Base-by-base conservation (phyloP, 2,888 invertebrate genomes). In the Callimorpha dominula region DNA sequence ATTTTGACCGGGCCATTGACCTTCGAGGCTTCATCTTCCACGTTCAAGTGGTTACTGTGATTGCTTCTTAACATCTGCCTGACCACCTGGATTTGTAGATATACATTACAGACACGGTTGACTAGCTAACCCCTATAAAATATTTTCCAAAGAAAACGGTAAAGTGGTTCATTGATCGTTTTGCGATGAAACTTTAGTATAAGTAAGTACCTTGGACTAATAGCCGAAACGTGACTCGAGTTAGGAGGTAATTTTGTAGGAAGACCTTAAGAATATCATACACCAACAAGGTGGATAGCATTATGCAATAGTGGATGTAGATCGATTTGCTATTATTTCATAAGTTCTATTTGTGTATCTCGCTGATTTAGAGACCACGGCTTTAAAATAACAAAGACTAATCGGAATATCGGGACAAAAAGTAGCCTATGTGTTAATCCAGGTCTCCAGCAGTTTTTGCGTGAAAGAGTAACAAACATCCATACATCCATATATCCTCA, bases 181-280 rank as follows among this genome's bases (percentile, higher is more conserved):
- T 91, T 84, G 88, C 91, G 92, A 91, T 92, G 92, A 93, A 95
- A 94, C 92, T 94, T 94, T 91, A 92, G 88, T 92, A 91, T 90
- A 93, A 94, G 94, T 90, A 93, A 94, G 94, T 93, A 93, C 90
- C 83, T 83, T 81, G 90, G 91, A 92, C 92, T 94, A 94, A 95
- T 94, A 94, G 94, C 91, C 85, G 77, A 88, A 91, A 93, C 95
- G 95, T 95, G 95, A 93, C 93, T 92, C 85, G 79, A 91, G 92
- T 91, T 90, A 90, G 90, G 87, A 84, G 90, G 91, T 88, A 90
- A 93, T 93, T 93, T 93, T 88, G 85, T 86, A 82, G 87, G 87
- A 89, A 86, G 89, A 90, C 90, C 90, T 91, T 89, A 91, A 91
- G 91, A 91, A 94, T 92, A 93, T 92, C 91, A 92, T 92, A 93